These are phyloP conservation scores for Exephanes ischioxanthus DNA, from an alignment of 2,888 invertebrate genomes.

Conservation along the genomic window DNA sequence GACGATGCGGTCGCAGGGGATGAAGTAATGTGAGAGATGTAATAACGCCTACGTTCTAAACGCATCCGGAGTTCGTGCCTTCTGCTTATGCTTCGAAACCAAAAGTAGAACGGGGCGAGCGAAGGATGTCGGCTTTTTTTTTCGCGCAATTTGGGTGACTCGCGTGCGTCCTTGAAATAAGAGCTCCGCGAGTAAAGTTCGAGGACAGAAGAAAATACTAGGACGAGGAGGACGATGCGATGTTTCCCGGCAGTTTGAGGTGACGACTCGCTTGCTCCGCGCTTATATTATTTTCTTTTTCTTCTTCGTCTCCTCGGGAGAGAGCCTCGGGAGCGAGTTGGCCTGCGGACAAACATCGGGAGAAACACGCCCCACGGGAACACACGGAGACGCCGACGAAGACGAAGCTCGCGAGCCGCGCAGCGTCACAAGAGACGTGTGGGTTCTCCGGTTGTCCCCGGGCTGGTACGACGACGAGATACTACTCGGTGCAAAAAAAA, in stretches of 20 bases:
- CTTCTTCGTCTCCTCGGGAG: slow-evolving; percentile 2
- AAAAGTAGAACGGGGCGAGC: too few relatives aligned
- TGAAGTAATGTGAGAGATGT: slow-evolving; percentile 22
- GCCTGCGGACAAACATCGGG: slow-evolving; percentile 66
- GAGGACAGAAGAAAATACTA: neutral
- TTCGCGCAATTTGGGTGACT: neutral
- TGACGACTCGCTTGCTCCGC: slow-evolving; percentile 49
- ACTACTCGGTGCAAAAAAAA: slow-evolving; percentile 60
- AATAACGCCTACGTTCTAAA: slow-evolving; percentile 20
- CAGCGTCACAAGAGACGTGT: slow-evolving; percentile 59
- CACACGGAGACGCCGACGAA: slow-evolving; percentile 52
- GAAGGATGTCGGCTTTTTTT: too few relatives aligned
- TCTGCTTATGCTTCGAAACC: too few relatives aligned
- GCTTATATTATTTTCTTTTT: slow-evolving; percentile 20
- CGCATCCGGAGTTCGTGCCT: slow-evolving; percentile 8
- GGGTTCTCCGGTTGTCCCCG: slow-evolving; percentile 66
- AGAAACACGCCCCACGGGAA: slow-evolving; percentile 71
- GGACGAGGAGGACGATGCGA: slow-evolving; percentile 31
- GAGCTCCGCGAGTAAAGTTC: neutral
- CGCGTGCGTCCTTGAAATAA: slow-evolving; percentile 34
- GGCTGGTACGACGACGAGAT: slow-evolving; percentile 52
- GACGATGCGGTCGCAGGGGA: slow-evolving; percentile 30
- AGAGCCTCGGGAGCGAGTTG: slow-evolving; percentile 39
- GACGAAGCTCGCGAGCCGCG: slow-evolving; percentile 37
- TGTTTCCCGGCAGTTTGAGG: slow-evolving; percentile 54